A percentile compares a stretch with the other conserved stretches of the same genome.
phyloP scores from a whole-genome alignment of 2,113 vertebrate species.

The Camarhynchus parvulus region DNA sequence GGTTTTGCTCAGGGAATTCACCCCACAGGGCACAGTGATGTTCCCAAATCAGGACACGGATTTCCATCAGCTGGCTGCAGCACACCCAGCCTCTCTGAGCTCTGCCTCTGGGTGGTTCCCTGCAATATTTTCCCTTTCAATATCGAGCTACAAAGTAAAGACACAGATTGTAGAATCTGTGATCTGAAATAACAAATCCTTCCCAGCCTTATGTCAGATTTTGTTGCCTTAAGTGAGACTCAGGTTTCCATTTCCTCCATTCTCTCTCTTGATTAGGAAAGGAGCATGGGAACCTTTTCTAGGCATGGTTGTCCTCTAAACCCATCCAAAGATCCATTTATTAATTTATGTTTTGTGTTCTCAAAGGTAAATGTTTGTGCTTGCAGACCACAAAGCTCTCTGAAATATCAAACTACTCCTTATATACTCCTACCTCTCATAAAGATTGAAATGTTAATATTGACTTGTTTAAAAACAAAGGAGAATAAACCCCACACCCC shows the following conservation, averaged over 20 bases:
- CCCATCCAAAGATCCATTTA: background rate
- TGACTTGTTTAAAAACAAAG: background rate
- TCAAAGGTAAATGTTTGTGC: background rate
- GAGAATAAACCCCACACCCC: background rate
- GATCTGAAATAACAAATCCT: background rate
- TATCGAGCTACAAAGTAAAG: background rate
- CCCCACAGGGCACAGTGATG: rapidly evolving
- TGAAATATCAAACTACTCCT: background rate
- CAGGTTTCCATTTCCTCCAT: background rate
- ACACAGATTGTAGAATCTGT: background rate
- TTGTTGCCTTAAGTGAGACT: background rate
- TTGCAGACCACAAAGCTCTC: background rate
- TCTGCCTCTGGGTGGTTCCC: background rate
- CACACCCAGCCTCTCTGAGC: background rate
- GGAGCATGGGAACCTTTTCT: background rate
- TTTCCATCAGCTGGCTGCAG: background rate
- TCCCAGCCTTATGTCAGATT: background rate
- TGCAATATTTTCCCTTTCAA: background rate
- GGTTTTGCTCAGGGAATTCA: background rate
- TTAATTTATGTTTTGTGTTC: background rate
- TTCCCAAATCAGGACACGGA: background rate
- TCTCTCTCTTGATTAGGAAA: background rate
- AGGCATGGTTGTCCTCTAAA: background rate
- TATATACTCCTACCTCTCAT: background rate
- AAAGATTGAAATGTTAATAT: background rate